A percentile compares a stretch with the other conserved stretches of the same genome.
phyloP scores from a whole-genome alignment of 2,113 vertebrate species.

The Otocyon megalotis region DNA sequence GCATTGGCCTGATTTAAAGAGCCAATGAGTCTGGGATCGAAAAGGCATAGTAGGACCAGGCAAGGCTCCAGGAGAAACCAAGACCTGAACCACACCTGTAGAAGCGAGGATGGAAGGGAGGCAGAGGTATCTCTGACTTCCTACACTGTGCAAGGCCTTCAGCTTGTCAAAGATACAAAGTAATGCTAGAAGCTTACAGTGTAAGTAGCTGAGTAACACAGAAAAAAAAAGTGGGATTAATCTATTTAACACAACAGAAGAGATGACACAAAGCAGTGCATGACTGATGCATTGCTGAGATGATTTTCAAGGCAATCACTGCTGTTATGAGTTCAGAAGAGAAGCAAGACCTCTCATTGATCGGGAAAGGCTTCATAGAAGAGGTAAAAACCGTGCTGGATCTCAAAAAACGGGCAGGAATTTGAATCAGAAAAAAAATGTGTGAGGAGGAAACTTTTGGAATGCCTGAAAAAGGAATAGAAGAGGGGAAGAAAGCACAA shows the following conservation, averaged over 20 bases:
- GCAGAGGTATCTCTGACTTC: not conserved
- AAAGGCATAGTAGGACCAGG: not conserved
- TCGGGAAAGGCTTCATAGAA: not conserved
- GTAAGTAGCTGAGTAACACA: not conserved
- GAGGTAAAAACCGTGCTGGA: not conserved
- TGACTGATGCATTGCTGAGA: not conserved
- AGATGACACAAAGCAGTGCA: not conserved
- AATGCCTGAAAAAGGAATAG: not conserved
- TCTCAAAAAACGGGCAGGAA: constrained; percentile 10
- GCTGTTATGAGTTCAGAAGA: not conserved
- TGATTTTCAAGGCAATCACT: not conserved
- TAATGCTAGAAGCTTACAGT: not conserved
- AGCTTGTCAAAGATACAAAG: not conserved
- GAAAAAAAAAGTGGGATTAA: not conserved
- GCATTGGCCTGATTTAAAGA: not conserved
- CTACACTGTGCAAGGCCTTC: not conserved
- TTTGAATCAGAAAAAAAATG: not conserved
- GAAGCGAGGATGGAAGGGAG: not conserved
- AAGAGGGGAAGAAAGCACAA: constrained; percentile 18
- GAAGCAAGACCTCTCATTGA: not conserved
- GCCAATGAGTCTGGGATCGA: not conserved
- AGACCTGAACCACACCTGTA: not conserved
- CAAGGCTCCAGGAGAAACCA: constrained; percentile 18
- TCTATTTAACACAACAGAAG: not conserved
- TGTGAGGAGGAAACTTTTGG: not conserved